Conservation (phyloP, 1,140 invertebrate species). For the Drosophila leontia region DNA sequence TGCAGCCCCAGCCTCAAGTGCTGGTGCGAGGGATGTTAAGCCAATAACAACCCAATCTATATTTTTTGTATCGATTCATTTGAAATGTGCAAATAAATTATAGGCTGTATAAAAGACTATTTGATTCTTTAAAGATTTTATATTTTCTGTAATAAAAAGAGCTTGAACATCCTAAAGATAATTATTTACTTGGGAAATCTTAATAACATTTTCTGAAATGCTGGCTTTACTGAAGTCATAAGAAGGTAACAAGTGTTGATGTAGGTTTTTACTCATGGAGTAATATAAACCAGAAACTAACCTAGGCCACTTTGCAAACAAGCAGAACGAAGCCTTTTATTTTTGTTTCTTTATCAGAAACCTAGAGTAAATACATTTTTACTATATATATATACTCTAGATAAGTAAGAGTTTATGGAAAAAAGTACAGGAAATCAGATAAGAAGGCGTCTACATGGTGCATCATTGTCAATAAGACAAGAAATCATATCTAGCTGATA, state of each 20-base stretch:
- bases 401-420: neutral
- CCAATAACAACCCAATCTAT: no score
- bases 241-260: neutral
- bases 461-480: neutral
- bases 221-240: neutral
- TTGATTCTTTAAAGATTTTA: neutral
- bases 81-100: slow-evolving; percentile 9
- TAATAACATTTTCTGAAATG: neutral
- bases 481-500: neutral
- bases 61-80: neutral
- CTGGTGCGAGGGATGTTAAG: slow-evolving; percentile 21
- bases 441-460: neutral
- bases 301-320: neutral
- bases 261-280: neutral
- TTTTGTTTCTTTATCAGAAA: neutral
- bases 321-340: neutral
- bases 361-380: neutral
- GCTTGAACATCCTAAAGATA: neutral
- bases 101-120: neutral
- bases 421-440: neutral
- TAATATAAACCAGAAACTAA: neutral
- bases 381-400: neutral
- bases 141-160: neutral
- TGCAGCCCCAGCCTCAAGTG: slow-evolving; percentile 16
- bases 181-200: neutral